phyloP scores from a whole-genome alignment of 2,888 invertebrate genomes.

The Dinocampus coccinellae region DNA sequence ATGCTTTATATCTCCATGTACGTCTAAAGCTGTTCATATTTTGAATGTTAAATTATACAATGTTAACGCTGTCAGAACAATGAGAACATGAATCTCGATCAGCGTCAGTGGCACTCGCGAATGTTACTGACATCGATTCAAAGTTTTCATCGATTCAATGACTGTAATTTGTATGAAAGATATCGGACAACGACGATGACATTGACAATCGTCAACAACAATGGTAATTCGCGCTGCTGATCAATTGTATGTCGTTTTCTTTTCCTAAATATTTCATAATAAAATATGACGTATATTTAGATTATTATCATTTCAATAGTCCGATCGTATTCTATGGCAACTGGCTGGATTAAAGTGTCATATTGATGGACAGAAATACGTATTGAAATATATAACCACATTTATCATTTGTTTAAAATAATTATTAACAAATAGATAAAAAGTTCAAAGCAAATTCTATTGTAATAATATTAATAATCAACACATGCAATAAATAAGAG shows the following conservation, averaged over 20 bases:
- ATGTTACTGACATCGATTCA: not conserved
- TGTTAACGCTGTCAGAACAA: not conserved
- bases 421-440: not conserved
- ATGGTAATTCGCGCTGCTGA: not conserved
- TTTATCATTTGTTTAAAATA: not conserved
- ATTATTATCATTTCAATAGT: not conserved
- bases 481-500: not conserved
- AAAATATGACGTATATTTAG: not conserved
- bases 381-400: not conserved
- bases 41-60: not conserved
- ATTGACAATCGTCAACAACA: not conserved
- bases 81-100: not conserved
- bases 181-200: not conserved
- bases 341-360: not conserved
- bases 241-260: not conserved
- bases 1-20: slow-evolving; percentile 16
- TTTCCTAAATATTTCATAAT: not conserved
- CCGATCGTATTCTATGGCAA: too few species aligned
- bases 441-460: not conserved
- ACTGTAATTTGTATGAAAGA: not conserved
- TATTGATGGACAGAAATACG: not conserved
- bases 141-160: not conserved
- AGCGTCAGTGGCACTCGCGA: not conserved
- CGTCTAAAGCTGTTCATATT: slow-evolving; percentile 8
- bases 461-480: not conserved